phyloP scores from a whole-genome alignment of 35 echinoderm and acorn worm genomes.

The Apostichopus parvimensis region DNA sequence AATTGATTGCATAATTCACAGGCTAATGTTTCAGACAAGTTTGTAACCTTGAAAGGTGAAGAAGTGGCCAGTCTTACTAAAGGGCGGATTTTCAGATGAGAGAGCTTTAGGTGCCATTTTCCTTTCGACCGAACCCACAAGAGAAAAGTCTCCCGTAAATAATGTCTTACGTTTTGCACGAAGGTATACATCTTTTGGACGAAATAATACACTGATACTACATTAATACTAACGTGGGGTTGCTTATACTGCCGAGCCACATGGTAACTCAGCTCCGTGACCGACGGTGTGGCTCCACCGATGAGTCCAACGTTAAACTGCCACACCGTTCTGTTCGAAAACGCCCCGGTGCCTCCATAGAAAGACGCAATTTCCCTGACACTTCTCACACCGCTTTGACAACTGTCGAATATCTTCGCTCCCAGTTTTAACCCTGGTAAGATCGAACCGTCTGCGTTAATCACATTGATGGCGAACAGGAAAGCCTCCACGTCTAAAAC shows the following conservation, averaged over 20 bases:
- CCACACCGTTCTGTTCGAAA: constrained; percentile 40
- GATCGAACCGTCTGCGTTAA: constrained; percentile 63
- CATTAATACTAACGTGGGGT: constrained; percentile 70
- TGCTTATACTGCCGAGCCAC: constrained; percentile 65
- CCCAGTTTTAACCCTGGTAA: constrained; percentile 77
- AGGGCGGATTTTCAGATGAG: no score
- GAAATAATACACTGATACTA: no score
- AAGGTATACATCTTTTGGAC: no score
- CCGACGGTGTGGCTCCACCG: constrained; percentile 41
- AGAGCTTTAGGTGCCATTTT: no score
- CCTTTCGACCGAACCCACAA: no score
- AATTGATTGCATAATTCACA: no score
- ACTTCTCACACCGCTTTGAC: constrained; percentile 52
- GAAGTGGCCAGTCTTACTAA: no score
- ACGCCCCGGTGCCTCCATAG: constrained; percentile 19
- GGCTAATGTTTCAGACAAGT: no score
- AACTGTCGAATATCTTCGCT: constrained; percentile 73
- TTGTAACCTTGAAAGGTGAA: no score
- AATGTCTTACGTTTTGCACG: no score
- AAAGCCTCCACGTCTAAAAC: constrained; percentile 80
- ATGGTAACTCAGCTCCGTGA: neutral
- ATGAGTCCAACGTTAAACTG: constrained; percentile 65
- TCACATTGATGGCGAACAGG: constrained; percentile 75
- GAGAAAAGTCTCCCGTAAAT: no score
- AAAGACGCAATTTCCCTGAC: constrained; percentile 64